Base-by-base conservation (phyloP, 2,797 vertebrate genomes). In the Peromyscus attwateri region DNA sequence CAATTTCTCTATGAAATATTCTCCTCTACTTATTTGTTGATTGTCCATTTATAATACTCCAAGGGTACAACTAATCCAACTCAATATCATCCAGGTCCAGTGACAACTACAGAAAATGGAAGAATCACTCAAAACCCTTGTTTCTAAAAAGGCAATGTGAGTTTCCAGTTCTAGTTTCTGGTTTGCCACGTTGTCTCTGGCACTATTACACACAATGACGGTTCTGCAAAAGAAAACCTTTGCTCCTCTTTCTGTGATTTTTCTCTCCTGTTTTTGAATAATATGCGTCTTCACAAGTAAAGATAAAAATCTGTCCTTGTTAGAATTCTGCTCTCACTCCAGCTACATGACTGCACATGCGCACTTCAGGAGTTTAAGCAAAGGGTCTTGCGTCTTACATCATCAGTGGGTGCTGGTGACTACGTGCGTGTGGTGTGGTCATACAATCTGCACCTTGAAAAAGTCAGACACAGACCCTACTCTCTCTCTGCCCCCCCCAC, bases 261-360 rank as follows among this genome's bases (percentile, higher is more conserved):
- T 71, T 93, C 1, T 52, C 77, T 89, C 91, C 55, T 21, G 79
- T 21, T 46, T 95, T 83, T 89, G 27, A 97, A 68, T 13, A 73
- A 79, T 43, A 82, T 19, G 2, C 25, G 84, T 55, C 34, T 95
- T 94, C 37, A 55, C 6, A 12, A 82, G n/a, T 21, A 77, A 75
- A 82, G 6, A 43, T 12, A 92, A 70, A 71, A 43, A 34, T 60
- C 23, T 88, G n/a, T 89, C 82, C 82, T 55, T 52, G 49, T 52
- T 14, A 55, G 52, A 55, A 55, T 55, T 55, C 52, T 55, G 52
- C 52, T 13, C 52, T 55, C 52, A 55, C 52, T 16, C 52, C 52
- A 55, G 52, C 52, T 55, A 55, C 52, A 55, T 55, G 52, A 55
- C 52, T 55, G 52, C 52, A 55, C 52, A 55, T 55, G 52, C 0